Conservation (phyloP, 2,797 vertebrate species). For the Phataginus tetradactyla region DNA sequence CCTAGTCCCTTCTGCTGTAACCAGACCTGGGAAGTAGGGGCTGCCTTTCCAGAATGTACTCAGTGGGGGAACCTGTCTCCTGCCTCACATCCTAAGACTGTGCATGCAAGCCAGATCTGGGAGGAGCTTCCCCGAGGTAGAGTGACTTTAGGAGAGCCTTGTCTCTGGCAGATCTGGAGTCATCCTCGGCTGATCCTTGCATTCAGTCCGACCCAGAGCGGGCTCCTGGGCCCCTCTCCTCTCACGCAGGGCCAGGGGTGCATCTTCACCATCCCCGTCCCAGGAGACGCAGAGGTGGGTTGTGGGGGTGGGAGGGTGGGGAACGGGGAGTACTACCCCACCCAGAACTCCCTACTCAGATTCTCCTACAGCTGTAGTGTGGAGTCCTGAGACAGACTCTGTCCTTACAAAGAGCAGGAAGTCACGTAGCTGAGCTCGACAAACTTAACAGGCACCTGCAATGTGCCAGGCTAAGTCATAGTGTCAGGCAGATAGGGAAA, state of each 20-base stretch:
- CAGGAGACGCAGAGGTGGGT: neutral
- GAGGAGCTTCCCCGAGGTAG: neutral
- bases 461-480: neutral
- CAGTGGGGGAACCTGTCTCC: neutral
- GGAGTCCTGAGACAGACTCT: neutral
- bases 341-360: neutral
- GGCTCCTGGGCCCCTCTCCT: too few species aligned
- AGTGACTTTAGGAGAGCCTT: neutral
- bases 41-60: slow-evolving; percentile 37
- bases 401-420: neutral
- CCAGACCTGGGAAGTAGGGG: neutral
- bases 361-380: neutral
- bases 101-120: neutral
- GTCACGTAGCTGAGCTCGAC: neutral
- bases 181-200: neutral
- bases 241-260: neutral
- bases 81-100: neutral
- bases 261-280: neutral
- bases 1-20: slow-evolving; percentile 9
- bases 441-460: neutral
- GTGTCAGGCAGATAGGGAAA: neutral
- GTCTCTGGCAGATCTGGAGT: neutral
- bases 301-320: neutral
- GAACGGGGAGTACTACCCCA: neutral
- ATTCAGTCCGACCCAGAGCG: neutral